Percentiles rank a stretch among this genome's conserved stretches.
Conservation (phyloP, 2,113 vertebrate genomes). For the Sprattus sprattus region DNA sequence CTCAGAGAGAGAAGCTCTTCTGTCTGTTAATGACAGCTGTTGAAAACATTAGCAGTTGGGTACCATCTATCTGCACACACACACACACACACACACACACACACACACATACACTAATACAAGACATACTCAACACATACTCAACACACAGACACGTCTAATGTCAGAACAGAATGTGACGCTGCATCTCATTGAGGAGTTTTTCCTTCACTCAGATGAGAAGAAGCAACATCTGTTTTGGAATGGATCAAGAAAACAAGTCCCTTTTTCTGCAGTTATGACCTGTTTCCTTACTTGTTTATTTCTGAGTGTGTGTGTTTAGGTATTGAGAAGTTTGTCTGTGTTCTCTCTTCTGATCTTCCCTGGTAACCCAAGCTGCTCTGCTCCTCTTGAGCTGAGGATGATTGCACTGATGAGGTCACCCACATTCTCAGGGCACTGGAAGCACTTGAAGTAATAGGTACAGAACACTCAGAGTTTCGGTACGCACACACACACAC, state of each 20-base stretch:
- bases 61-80: conserved; percentile 30
- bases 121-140: no score
- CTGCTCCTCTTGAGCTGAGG: conserved; percentile 71
- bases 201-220: no score
- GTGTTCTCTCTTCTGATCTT: background rate
- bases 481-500: background rate
- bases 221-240: no score
- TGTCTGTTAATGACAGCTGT: conserved; percentile 59
- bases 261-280: no score
- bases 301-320: background rate
- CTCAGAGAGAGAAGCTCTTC: conserved; percentile 38
- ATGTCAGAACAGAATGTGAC: no score
- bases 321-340: background rate
- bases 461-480: conserved; percentile 67
- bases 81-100: background rate
- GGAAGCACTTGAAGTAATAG: conserved; percentile 88
- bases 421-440: conserved; percentile 81
- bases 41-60: conserved; percentile 62
- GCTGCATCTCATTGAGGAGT: no score
- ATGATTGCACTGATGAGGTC: conserved; percentile 82
- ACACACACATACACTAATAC: background rate
- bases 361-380: conserved; percentile 76
- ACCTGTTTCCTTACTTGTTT: background rate
- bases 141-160: no score
- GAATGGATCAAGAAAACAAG: no score